These are phyloP conservation scores for Macrotrachela quadricornifera DNA, from an alignment of 1,140 invertebrate genomes.

Conservation along the genomic window DNA sequence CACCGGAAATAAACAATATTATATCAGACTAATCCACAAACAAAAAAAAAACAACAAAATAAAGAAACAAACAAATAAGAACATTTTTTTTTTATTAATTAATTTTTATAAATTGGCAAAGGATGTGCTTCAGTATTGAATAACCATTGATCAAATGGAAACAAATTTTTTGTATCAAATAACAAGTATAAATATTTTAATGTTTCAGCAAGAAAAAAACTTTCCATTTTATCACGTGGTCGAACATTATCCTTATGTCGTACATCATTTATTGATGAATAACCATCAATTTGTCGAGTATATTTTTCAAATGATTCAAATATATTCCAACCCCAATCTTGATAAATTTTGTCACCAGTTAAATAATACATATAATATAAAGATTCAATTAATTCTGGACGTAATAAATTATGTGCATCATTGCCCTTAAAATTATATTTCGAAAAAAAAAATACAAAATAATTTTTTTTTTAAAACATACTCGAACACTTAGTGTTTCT, in stretches of 20 bases:
- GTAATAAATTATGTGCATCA: conserved; percentile 87
- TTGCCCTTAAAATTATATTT: conserved; percentile 59
- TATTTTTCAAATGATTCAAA: conserved; percentile 67
- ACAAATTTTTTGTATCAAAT: conserved; percentile 53
- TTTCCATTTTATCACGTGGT: conserved; percentile 34
- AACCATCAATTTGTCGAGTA: conserved; percentile 63
- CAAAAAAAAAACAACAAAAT: too few relatives aligned
- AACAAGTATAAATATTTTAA: conserved; percentile 94
- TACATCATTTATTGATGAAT: conserved; percentile 77
- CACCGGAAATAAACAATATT: too few relatives aligned
- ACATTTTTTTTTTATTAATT: too few relatives aligned
- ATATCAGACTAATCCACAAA: too few relatives aligned
- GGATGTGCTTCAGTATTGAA: too few relatives aligned
- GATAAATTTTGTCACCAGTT: conserved; percentile 81
- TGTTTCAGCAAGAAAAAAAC: conserved; percentile 95
- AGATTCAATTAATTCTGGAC: conserved; percentile 88
- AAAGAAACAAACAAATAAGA: too few relatives aligned
- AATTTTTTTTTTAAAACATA: conserved; percentile 44
- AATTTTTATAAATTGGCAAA: too few relatives aligned
- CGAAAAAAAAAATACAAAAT: conserved; percentile 49
- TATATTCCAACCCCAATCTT: conserved; percentile 94
- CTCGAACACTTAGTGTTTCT: neutral
- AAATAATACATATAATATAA: conserved; percentile 89
- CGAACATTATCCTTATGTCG: conserved; percentile 34
- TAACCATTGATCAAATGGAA: conserved; percentile 36